Conservation (phyloP, 2,888 invertebrate species). For the Apotomis turbidana region DNA sequence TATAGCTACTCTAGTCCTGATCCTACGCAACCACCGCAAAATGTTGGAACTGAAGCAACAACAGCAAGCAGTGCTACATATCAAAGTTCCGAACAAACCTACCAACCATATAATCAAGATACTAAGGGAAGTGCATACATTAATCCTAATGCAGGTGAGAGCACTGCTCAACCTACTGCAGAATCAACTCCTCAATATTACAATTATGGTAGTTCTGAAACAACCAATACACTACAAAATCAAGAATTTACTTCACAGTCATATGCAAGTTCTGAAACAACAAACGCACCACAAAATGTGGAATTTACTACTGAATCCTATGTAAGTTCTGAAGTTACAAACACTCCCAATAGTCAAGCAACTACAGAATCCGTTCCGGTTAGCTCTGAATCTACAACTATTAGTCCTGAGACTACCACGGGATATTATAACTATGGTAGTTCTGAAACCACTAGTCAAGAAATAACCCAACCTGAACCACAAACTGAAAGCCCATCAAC, state of each 20-base stretch:
- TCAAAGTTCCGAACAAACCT: conserved; percentile 22
- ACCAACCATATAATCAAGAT: conserved; percentile 21
- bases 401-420: conserved; percentile 15
- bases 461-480: conserved; percentile 10
- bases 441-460: conserved; percentile 18
- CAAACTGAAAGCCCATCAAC: conserved; percentile 41
- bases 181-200: conserved; percentile 12
- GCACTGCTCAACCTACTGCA: conserved; percentile 6
- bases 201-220: conserved; percentile 30
- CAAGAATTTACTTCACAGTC: conserved; percentile 22
- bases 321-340: conserved; percentile 10
- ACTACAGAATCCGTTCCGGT: conserved; percentile 15
- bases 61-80: conserved; percentile 6
- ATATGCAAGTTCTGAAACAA: conserved; percentile 11
- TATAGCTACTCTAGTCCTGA: conserved; percentile 29
- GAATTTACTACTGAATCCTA: conserved; percentile 13
- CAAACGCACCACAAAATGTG: conserved; percentile 1
- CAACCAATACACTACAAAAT: conserved; percentile 1
- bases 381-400: conserved; percentile 37
- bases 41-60: conserved; percentile 4
- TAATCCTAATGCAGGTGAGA: conserved; percentile 19
- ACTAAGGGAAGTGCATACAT: conserved; percentile 3
- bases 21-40: conserved; percentile 16
- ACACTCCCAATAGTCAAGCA: conserved; percentile 29
- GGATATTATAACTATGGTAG: conserved; percentile 10